Evolutionary conservation across 2,797 vertebrate genomes (phyloP), one percentile per base, ranked within the genome.

Genomic region (Hypotaenidia okinawae): DNA sequence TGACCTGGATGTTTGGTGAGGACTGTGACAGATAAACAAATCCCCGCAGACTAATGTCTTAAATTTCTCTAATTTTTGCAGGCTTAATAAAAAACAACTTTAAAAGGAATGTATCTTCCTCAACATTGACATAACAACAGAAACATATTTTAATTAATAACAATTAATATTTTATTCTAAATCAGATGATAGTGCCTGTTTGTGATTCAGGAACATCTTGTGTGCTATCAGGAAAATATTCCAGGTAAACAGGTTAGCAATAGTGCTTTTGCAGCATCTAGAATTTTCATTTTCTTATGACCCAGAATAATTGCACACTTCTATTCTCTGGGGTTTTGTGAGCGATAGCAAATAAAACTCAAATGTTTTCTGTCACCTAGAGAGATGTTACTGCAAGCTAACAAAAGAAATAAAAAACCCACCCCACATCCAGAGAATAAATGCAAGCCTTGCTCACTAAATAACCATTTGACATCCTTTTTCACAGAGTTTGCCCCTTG

Each of bases 321-420:
- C 89, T 93, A 7, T 81, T 47, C 92, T 90, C 69, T 66, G 75
- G 55, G 74, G 52, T 92, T 96, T 95, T 95, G 70, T 92, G 74
- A 95, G n/a, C 35, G 23, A 78, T 7, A 87, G 43, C 52, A 96
- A 96, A 95, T 93, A 95, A 94, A 94, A 96, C 72, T 89, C 62
- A 89, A 90, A 92, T 58, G 54, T 91, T 95, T 96, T 94, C 72
- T 95, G 43, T 96, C 92, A 96, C 86, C 66, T 95, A 69, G 61
- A 83, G 52, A 95, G 92, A 83, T 95, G 93, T 94, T 92, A 96
- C 73, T 90, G 76, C 68, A 96, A 97, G 58, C 81, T 94, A 94
- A 97, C 80, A 95, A 96, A 94, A 97, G 85, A 92, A 97, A 95
- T 92, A 61, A 87, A n/a, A 94, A 66, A 3, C 17, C 45, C 12